Percentiles rank a stretch among this genome's conserved stretches.
These are phyloP conservation scores for Argyresthia goedartella DNA, from an alignment of 2,888 invertebrate genomes.

Conservation along the genomic window DNA sequence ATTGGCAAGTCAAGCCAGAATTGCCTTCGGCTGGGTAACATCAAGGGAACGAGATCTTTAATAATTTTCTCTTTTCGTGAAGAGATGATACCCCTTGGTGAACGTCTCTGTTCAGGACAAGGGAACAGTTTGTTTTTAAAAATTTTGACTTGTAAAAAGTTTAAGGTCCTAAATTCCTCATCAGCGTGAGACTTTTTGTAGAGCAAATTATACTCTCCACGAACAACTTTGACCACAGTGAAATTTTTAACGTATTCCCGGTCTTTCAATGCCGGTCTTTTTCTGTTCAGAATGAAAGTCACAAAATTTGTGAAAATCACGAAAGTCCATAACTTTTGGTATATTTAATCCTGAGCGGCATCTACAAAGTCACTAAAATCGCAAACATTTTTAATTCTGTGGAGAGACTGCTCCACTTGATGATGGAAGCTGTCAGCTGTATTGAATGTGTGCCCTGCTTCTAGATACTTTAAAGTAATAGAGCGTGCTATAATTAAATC, in stretches of 20 bases:
- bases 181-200: neutral
- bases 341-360: neutral
- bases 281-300: neutral
- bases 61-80: neutral
- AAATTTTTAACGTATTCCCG: neutral
- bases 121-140: neutral
- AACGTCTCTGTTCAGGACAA: neutral
- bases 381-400: constrained; percentile 15
- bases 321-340: neutral
- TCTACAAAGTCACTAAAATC: constrained; percentile 11
- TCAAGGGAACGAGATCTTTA: neutral
- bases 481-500: constrained; percentile 3
- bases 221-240: neutral
- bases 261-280: neutral
- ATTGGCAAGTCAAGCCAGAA: neutral
- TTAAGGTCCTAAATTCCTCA: neutral
- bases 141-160: neutral
- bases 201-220: neutral
- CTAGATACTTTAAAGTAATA: constrained; percentile 18
- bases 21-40: neutral
- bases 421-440: constrained; percentile 27
- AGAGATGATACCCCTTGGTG: neutral
- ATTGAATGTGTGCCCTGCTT: constrained; percentile 24
- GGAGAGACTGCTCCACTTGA: constrained; percentile 20
- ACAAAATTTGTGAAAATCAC: neutral